Evolutionary conservation across 2,888 invertebrate genomes (phyloP).

Genomic region (Miltochrista miniata): DNA sequence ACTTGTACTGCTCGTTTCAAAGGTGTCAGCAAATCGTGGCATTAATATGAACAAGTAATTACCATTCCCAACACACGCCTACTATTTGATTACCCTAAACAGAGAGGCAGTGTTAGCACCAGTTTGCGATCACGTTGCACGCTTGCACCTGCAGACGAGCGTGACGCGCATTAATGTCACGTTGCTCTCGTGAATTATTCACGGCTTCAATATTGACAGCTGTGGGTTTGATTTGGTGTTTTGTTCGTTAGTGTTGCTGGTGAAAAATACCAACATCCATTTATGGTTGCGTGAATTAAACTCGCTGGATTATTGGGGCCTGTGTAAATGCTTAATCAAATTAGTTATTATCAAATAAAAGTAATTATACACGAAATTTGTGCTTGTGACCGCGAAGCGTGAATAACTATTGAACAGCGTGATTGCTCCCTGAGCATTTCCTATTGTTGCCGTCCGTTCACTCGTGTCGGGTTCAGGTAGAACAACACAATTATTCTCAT

Average conservation of each 20-base stretch:
- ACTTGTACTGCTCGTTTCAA: too few relatives aligned
- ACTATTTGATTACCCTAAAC: neutral
- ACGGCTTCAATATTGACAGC: constrained; percentile 1
- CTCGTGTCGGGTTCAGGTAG: constrained; percentile 1
- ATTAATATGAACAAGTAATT: too few relatives aligned
- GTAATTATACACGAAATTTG: too few relatives aligned
- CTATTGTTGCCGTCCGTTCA: constrained; percentile 6
- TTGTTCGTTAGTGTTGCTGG: neutral
- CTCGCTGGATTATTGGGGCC: neutral
- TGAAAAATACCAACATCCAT: too few relatives aligned
- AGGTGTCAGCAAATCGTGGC: too few relatives aligned
- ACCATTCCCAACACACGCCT: too few relatives aligned
- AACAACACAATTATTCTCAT: too few relatives aligned
- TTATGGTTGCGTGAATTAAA: too few relatives aligned
- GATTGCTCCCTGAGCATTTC: constrained; percentile 11
- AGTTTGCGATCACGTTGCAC: constrained; percentile 15
- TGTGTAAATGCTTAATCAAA: neutral
- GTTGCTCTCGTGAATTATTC: constrained; percentile 15
- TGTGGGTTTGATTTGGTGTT: neutral
- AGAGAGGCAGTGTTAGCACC: constrained; percentile 1
- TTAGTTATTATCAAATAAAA: too few relatives aligned
- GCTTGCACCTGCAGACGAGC: constrained; percentile 22
- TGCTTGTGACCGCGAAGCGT: constrained; percentile 1
- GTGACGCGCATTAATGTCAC: constrained; percentile 33
- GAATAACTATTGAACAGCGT: constrained; percentile 6